Percentiles rank a stretch among this genome's conserved stretches.
phyloP scores from a whole-genome alignment of 2,113 vertebrate species.

The Hylia prasina region DNA sequence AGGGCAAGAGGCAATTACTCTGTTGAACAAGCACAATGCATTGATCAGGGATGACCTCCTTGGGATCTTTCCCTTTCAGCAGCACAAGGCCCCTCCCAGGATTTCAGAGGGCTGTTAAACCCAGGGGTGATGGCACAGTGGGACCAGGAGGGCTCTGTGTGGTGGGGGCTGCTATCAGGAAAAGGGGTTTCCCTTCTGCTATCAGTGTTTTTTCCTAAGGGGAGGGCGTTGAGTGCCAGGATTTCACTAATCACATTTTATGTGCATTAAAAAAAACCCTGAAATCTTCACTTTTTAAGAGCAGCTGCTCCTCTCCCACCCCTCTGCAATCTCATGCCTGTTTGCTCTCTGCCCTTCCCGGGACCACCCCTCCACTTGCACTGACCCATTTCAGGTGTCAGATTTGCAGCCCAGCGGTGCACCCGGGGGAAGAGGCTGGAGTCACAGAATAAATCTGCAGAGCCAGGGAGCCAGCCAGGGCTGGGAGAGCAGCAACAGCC shows the following conservation, averaged over 20 bases:
- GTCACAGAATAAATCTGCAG: background rate
- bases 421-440: background rate
- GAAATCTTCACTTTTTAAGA: background rate
- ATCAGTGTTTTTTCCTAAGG: background rate
- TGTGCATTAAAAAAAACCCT: background rate
- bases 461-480: background rate
- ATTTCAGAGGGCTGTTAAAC: background rate
- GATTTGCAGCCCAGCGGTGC: background rate
- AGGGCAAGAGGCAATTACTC: background rate
- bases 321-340: background rate
- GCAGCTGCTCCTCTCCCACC: background rate
- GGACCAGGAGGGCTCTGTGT: accelerated
- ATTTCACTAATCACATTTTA: background rate
- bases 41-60: background rate
- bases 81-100: background rate
- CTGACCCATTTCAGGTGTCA: background rate
- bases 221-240: background rate
- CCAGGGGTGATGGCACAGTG: background rate
- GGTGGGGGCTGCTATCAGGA: accelerated
- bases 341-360: background rate
- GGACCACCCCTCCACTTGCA: background rate
- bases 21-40: accelerated
- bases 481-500: background rate
- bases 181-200: background rate
- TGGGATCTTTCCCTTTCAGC: background rate